phyloP scores from a whole-genome alignment of 2,888 invertebrate genomes.

The Cephus sareptanus region DNA sequence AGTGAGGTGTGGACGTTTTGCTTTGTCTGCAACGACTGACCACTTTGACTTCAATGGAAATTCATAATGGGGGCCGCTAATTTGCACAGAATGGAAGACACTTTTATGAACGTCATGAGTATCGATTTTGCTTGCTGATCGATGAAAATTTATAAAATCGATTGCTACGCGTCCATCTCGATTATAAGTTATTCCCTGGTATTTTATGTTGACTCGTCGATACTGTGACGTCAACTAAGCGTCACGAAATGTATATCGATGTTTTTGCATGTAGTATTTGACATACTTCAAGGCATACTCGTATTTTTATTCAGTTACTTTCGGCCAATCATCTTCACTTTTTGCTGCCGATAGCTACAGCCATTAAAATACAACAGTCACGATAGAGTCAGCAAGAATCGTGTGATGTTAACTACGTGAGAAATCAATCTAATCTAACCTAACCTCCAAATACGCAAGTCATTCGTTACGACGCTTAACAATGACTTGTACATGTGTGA shows the following conservation, averaged over 20 bases:
- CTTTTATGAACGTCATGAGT: neutral
- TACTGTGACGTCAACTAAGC: neutral
- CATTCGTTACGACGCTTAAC: neutral
- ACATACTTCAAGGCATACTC: neutral
- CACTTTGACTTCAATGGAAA: constrained; percentile 34
- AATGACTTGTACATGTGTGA: neutral
- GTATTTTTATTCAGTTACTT: neutral
- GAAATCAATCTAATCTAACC: neutral
- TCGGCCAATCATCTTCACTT: neutral
- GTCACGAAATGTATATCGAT: neutral
- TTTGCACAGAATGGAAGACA: constrained; percentile 41
- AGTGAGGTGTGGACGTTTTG: neutral
- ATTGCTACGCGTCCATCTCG: neutral
- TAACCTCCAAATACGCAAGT: neutral
- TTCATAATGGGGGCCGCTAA: constrained; percentile 29
- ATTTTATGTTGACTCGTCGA: neutral
- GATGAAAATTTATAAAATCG: neutral
- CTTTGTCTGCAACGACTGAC: neutral
- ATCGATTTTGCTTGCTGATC: neutral
- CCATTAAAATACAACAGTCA: neutral
- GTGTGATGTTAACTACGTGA: neutral
- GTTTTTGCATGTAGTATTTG: neutral
- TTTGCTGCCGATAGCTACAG: neutral
- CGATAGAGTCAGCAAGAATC: neutral
- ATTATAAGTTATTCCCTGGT: neutral